Base-by-base conservation (phyloP, 1,140 invertebrate species). In the Lycorma delicatula region DNA sequence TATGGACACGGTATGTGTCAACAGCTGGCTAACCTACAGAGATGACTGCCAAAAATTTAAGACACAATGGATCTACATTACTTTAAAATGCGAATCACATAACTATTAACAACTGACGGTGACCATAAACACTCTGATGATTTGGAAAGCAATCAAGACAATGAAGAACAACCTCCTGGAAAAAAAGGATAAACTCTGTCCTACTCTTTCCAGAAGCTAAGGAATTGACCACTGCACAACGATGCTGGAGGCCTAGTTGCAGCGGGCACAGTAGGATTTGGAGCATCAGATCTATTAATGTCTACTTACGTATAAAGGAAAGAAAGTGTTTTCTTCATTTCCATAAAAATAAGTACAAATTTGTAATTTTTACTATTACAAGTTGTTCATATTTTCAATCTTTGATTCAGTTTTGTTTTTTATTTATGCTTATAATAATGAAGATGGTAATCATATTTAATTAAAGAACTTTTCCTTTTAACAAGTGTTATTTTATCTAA, bases 251-350 rank as follows among this genome's bases (percentile, higher is more conserved):
- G 5, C 41, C 41, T 16, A 18, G 41, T 46, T 46, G 41, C 41
- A 11, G 5, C 7, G 41, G 41, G 6, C 5, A 46, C 5, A 11
- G 5, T 5, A 5, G 20, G 5, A 46, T 46, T 46, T 16, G 16
- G 16, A 7, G 41, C 20, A 7, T 6, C 7, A 16, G 16, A 18
- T 46, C n/a, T n/a, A n/a, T n/a, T 11, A 46, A 46, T 11, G 41
- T 46, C 7, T 46, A 46, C 20, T 46, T 46, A 46, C 16, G 41
- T 46, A 16, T 46, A 16, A 46, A 46, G 16, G 41, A 46, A 5
- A 46, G 41, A 46, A 46, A 46, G 5, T 46, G 41, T 46, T 46
- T 46, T 46, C n/a, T n/a, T n/a, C n/a, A n/a, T n/a, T n/a, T n/a
- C n/a, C n/a, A n/a, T n/a, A n/a, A n/a, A n/a, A n/a, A n/a, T n/a